Evolutionary conservation across 2,113 vertebrate species (phyloP).

Genomic region (Rousettus leschenaultii): DNA sequence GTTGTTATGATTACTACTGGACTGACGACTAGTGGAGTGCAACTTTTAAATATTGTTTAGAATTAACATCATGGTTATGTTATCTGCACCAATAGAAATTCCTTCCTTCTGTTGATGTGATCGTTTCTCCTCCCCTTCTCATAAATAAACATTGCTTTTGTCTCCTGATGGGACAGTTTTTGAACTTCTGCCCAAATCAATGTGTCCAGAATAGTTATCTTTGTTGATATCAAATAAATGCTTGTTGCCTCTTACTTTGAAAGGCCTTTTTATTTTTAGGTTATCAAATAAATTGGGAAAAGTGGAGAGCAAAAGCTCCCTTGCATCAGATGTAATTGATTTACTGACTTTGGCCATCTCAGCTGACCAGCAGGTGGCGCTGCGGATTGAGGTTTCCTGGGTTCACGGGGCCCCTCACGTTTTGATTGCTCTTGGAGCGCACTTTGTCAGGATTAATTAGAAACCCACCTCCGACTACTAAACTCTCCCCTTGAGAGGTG

Average conservation of each 20-base stretch:
- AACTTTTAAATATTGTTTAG: background rate
- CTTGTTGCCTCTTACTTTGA: background rate
- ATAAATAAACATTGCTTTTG: background rate
- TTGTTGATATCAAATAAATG: background rate
- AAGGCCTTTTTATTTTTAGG: background rate
- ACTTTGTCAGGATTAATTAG: background rate
- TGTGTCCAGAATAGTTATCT: background rate
- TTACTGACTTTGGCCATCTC: background rate
- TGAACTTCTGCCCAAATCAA: background rate
- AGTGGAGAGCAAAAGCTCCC: background rate
- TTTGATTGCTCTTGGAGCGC: too few species aligned
- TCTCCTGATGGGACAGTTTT: background rate
- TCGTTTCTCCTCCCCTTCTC: background rate
- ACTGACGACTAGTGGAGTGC: background rate
- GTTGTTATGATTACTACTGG: background rate
- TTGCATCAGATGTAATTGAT: background rate
- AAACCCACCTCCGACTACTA: background rate
- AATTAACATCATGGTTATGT: background rate
- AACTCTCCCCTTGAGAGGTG: background rate
- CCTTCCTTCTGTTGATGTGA: background rate
- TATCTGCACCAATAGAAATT: background rate
- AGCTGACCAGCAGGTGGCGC: background rate
- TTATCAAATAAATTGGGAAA: background rate
- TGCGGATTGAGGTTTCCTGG: background rate
- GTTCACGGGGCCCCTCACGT: rapidly evolving